phyloP scores from a whole-genome alignment of 2,797 vertebrate genomes.

The Xenopus petersii region DNA sequence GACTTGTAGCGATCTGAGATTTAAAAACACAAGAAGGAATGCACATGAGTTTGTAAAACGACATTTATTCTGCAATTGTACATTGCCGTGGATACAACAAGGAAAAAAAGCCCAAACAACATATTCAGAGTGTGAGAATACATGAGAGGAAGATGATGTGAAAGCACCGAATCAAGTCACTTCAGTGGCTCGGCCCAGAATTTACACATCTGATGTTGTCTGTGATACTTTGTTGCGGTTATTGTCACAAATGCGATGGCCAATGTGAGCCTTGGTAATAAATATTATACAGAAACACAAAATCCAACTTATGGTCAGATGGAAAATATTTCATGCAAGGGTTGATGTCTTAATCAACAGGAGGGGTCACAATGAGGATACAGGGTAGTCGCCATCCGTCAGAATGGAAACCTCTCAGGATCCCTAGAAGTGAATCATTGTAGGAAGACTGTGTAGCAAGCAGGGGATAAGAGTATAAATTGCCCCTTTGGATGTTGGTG shows the following conservation, averaged over 20 bases:
- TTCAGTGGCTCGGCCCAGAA: not conserved
- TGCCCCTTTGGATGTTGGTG: too few relatives aligned
- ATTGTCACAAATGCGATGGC: not conserved
- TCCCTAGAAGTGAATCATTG: too few relatives aligned
- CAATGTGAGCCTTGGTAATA: not conserved
- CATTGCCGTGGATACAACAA: not conserved
- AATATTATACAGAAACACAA: not conserved
- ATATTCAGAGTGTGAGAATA: not conserved
- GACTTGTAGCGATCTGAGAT: too few relatives aligned
- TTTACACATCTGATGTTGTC: not conserved
- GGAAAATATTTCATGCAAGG: not conserved
- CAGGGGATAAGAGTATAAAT: too few relatives aligned
- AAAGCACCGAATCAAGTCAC: not conserved
- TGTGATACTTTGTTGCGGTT: not conserved
- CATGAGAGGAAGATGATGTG: not conserved
- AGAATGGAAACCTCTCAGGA: too few relatives aligned
- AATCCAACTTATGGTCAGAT: not conserved
- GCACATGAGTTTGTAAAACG: not conserved
- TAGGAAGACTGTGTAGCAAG: too few relatives aligned
- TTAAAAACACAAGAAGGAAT: not conserved
- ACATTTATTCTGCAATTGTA: not conserved
- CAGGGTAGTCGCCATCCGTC: too few relatives aligned
- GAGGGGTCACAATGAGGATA: not conserved
- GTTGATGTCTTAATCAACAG: not conserved
- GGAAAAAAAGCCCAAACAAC: not conserved